These are phyloP conservation scores for Autographa pulchrina DNA, from an alignment of 2,888 invertebrate genomes.

Conservation along the genomic window DNA sequence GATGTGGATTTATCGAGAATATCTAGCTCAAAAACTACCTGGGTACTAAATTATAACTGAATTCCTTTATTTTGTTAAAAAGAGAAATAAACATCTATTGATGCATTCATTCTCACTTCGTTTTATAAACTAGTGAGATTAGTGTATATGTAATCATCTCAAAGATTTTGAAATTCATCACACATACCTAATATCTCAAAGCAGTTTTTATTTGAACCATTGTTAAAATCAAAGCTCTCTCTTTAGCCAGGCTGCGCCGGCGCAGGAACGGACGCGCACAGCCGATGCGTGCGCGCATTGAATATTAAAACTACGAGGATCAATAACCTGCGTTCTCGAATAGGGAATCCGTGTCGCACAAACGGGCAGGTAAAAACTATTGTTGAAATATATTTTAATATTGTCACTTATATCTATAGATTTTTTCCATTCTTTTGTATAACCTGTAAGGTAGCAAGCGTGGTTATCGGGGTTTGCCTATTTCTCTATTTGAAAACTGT, in stretches of 20 bases:
- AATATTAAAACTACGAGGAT: constrained; percentile 76
- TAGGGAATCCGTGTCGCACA: constrained; percentile 71
- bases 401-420: constrained; percentile 7
- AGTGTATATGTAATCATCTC: not conserved
- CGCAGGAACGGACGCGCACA: constrained; percentile 57
- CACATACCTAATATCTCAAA: constrained; percentile 12
- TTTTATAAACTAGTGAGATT: too few species aligned
- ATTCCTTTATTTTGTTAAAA: too few species aligned
- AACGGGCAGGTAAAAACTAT: constrained; percentile 50
- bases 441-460: not conserved
- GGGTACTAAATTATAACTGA: too few species aligned
- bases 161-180: constrained; percentile 14
- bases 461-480: not conserved
- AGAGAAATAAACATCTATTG: too few species aligned
- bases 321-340: constrained; percentile 72
- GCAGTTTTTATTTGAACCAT: constrained; percentile 24
- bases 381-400: constrained; percentile 24
- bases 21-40: too few species aligned
- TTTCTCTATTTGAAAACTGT: too few species aligned
- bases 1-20: too few species aligned
- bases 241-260: constrained; percentile 42
- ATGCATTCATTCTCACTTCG: too few species aligned
- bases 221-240: constrained; percentile 58
- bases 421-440: not conserved
- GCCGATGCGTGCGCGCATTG: constrained; percentile 69